Evolutionary conservation across 2,113 vertebrate species (phyloP).

Genomic region (Forbesichthys papilliferus): DNA sequence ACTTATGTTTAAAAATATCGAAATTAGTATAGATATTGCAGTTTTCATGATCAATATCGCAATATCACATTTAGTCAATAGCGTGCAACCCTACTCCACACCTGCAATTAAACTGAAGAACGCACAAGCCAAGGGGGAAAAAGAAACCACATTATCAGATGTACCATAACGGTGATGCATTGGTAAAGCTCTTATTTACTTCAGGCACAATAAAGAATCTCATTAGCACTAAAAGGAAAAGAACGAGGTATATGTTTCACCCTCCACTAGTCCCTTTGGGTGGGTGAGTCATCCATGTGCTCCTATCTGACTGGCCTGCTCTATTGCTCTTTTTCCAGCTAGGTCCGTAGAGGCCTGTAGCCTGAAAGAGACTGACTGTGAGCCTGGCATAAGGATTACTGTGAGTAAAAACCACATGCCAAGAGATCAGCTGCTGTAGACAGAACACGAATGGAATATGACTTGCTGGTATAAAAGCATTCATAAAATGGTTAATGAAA

Average conservation of each 20-base stretch:
- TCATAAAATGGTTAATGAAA: background rate
- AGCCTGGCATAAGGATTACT: background rate
- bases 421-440: background rate
- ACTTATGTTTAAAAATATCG: no score
- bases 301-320: background rate
- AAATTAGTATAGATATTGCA: no score
- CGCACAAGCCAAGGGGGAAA: no score
- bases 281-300: background rate
- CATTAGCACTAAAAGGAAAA: background rate
- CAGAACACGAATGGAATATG: background rate
- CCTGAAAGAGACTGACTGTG: constrained; percentile 1
- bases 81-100: no score
- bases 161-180: background rate
- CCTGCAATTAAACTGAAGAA: no score
- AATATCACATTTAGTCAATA: no score
- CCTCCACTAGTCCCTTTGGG: constrained; percentile 1
- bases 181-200: background rate
- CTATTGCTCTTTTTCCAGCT: background rate
- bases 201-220: background rate
- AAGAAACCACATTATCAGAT: no score
- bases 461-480: background rate
- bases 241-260: background rate
- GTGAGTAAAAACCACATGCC: constrained; percentile 1
- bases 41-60: no score
- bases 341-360: background rate